phyloP scores from a whole-genome alignment of 2,797 vertebrate species.

The Poecilia picta region DNA sequence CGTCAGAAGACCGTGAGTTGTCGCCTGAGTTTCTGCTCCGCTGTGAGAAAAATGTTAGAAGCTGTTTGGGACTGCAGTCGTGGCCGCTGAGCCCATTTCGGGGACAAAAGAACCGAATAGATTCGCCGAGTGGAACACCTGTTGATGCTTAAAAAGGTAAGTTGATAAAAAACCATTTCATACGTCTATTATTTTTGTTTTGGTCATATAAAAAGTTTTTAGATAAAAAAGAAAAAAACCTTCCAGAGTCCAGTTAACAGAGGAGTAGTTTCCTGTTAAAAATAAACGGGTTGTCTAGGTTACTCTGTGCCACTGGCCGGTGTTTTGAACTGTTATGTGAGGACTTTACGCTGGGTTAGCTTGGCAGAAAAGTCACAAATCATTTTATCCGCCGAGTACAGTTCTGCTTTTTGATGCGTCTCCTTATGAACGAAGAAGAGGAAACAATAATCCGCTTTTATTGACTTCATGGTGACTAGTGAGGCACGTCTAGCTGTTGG shows the following conservation, averaged over 20 bases:
- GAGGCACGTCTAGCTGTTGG: neutral
- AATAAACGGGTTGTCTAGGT: slow-evolving; percentile 6
- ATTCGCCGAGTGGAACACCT: neutral
- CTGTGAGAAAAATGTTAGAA: slow-evolving; percentile 57
- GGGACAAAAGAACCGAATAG: neutral
- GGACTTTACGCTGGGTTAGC: neutral
- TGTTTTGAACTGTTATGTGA: neutral
- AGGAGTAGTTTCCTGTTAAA: neutral
- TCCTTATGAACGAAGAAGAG: neutral
- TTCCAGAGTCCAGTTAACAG: neutral
- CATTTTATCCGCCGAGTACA: neutral
- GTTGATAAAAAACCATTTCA: neutral
- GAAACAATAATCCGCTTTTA: neutral
- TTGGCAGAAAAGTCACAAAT: neutral
- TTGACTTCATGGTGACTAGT: neutral
- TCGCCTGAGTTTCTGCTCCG: slow-evolving; percentile 3
- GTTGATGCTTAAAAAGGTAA: slow-evolving; percentile 32
- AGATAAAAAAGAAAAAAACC: neutral
- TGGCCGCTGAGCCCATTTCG: neutral
- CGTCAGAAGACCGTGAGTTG: neutral
- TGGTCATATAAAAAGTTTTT: neutral
- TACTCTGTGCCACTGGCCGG: slow-evolving; percentile 14
- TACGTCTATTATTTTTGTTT: neutral
- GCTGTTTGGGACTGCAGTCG: slow-evolving; percentile 33
- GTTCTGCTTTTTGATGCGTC: slow-evolving; percentile 18